These are phyloP conservation scores for Leptinotarsa juncta DNA, from an alignment of 2,888 invertebrate species.

Conservation along the genomic window DNA sequence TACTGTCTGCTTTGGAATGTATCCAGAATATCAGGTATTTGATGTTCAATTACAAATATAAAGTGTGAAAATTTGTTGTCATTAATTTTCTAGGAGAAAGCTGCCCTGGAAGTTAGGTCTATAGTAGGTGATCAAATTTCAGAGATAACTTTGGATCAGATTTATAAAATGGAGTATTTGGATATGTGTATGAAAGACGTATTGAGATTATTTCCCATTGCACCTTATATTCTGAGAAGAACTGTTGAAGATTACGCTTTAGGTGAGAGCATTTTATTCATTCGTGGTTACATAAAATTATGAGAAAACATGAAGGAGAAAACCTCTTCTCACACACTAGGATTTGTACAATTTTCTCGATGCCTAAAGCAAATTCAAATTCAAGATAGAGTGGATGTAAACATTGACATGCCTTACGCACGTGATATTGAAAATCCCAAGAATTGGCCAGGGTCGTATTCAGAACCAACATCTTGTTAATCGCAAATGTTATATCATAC, in stretches of 20 bases:
- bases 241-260: constrained; percentile 51
- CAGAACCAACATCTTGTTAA: too few species aligned
- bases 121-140: constrained; percentile 50
- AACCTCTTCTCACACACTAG: too few species aligned
- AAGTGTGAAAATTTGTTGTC: background rate
- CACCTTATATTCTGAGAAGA: constrained; percentile 55
- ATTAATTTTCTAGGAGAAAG: constrained; percentile 44
- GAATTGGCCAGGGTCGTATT: too few species aligned
- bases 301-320: too few species aligned
- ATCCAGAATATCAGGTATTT: constrained; percentile 58
- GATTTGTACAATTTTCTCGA: too few species aligned
- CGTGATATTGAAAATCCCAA: too few species aligned
- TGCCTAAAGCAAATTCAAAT: too few species aligned
- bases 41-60: background rate
- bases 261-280: constrained; percentile 42
- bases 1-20: constrained; percentile 57
- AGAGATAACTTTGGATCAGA: constrained; percentile 48
- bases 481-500: too few species aligned
- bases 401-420: too few species aligned
- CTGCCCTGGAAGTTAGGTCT: constrained; percentile 52
- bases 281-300: too few species aligned
- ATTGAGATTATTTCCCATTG: constrained; percentile 57
- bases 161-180: constrained; percentile 53
- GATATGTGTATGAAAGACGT: constrained; percentile 59
- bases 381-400: too few species aligned